Evolutionary conservation across 2,888 invertebrate genomes (phyloP).

Genomic region (Ptilodon capucinus): DNA sequence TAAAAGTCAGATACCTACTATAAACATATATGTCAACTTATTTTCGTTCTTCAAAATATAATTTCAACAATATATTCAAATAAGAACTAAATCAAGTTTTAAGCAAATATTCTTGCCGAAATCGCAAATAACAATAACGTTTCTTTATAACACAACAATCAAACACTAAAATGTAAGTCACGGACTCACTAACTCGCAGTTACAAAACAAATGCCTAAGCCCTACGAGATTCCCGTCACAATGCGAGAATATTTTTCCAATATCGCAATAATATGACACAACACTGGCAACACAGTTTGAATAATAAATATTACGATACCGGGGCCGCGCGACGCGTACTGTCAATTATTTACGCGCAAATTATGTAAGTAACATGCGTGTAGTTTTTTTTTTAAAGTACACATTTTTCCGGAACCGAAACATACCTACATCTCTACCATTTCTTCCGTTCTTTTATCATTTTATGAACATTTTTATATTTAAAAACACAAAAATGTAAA

Average conservation of each 20-base stretch:
- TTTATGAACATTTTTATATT: too few relatives aligned
- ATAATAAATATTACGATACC: conserved; percentile 72
- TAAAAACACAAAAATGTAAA: too few relatives aligned
- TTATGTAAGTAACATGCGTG: conserved; percentile 66
- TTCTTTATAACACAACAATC: conserved; percentile 16
- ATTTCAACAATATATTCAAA: too few relatives aligned
- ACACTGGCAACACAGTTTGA: conserved; percentile 73
- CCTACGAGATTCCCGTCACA: conserved; percentile 63
- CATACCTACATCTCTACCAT: background rate
- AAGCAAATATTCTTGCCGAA: too few relatives aligned
- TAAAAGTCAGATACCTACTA: too few relatives aligned
- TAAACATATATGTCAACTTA: too few relatives aligned
- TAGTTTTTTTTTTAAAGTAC: conserved; percentile 26
- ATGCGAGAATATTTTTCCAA: conserved; percentile 71
- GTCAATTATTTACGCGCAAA: conserved; percentile 79
- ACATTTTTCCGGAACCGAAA: background rate
- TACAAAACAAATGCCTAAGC: conserved; percentile 34
- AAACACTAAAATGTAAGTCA: conserved; percentile 31
- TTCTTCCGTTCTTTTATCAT: background rate
- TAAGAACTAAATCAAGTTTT: too few relatives aligned
- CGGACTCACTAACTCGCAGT: conserved; percentile 36
- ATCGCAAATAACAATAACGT: conserved; percentile 23
- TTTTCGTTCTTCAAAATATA: too few relatives aligned
- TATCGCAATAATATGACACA: conserved; percentile 79
- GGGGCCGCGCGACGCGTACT: conserved; percentile 61